Base-by-base conservation (phyloP, 1,140 invertebrate species). In the Chelonus insularis region DNA sequence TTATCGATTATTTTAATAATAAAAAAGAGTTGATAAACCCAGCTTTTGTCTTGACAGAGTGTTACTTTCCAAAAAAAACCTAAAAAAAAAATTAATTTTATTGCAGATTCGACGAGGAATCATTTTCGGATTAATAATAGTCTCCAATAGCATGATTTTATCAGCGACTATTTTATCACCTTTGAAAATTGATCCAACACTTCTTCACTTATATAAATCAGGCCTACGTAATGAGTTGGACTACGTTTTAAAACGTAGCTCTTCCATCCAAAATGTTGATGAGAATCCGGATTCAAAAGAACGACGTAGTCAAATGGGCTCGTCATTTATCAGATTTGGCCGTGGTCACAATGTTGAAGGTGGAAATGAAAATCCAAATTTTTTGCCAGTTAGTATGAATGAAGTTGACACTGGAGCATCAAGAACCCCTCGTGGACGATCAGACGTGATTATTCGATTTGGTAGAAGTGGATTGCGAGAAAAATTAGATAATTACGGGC, bases 401-500 rank as follows among this genome's bases (percentile, higher is more conserved):
- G 68, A 45, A 63, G 50, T 63, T 4, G 57, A 63, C 47, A n/a
- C 57, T 25, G 23, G 45, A 37, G 41, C 45, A 1, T 66, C 69
- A 41, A 45, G 67, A 64, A 56, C 65, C 60, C 5, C 48, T 41
- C 11, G 54, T 43, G 62, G 36, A 7, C 8, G 69, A 60, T 73
- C 79, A 4, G 79, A 81, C 41, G 65, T 75, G 8, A 68, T 80
- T 9, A 80, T 81, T n/a, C 71, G 78, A 25, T 80, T 78, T 51
- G 79, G 78, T 0, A 64, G 78, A 1, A 61, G 50, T 2, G 56
- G 56, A 7, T 48, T 32, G 4, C 23, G 48, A 9, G 16, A 11
- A 55, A 37, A 37, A 37, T n/a, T 55, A 9, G 16, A 55, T 37
- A 16, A 37, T 12, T 23, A 9, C n/a, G 45, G n/a, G n/a, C n/a